phyloP scores from a whole-genome alignment of 2,113 vertebrate genomes.

The Elanoides forficatus region DNA sequence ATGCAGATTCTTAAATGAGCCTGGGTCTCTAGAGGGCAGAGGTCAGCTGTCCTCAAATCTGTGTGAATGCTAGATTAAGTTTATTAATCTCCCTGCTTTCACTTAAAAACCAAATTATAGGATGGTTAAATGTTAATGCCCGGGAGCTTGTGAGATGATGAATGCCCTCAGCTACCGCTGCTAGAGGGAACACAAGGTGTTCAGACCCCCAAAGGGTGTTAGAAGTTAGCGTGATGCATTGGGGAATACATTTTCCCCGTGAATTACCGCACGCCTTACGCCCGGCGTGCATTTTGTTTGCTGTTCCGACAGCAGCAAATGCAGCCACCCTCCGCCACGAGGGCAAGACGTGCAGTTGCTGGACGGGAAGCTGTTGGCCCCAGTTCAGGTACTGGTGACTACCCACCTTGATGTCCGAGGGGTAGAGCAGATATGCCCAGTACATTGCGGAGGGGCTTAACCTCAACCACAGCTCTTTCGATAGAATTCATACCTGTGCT shows the following conservation, averaged over 20 bases:
- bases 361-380: neutral
- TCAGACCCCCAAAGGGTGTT: neutral
- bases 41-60: constrained; percentile 44
- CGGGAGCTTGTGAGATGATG: neutral
- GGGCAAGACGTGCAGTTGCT: rapidly evolving
- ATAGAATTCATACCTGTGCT: neutral
- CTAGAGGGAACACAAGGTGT: neutral
- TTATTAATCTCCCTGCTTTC: constrained; percentile 57
- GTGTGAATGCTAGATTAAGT: constrained; percentile 46
- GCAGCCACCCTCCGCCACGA: neutral
- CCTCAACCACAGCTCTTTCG: neutral
- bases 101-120: constrained; percentile 51
- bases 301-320: neutral
- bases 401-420: neutral
- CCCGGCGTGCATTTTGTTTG: neutral
- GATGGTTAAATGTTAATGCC: constrained; percentile 15
- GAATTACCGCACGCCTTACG: neutral
- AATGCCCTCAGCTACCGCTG: neutral
- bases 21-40: constrained; percentile 54
- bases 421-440: neutral
- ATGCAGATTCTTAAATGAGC: constrained; percentile 27
- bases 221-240: neutral
- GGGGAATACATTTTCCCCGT: neutral
- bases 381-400: rapidly evolving
- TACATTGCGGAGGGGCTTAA: rapidly evolving